phyloP scores from a whole-genome alignment of 1,140 invertebrate genomes.

The Drosophila pectinifera region DNA sequence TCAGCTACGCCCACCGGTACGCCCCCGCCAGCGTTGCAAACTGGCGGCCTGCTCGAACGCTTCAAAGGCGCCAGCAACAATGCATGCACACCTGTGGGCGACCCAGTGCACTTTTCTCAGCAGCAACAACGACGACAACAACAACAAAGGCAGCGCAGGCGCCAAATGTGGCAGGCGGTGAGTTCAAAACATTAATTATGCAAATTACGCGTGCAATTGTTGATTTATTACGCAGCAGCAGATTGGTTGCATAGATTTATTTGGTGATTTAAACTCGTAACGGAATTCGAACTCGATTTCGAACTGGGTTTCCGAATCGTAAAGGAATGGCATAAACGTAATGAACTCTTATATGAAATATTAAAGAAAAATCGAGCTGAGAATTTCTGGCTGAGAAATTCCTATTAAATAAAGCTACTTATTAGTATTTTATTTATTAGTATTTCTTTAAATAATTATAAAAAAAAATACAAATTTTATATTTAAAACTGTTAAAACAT shows the following conservation, averaged over 20 bases:
- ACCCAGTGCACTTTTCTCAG: slow-evolving; percentile 36
- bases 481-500: too few relatives aligned
- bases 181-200: slow-evolving; percentile 67
- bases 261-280: slow-evolving; percentile 5
- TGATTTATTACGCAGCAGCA: slow-evolving; percentile 63
- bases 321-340: too few relatives aligned
- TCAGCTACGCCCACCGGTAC: slow-evolving; percentile 44
- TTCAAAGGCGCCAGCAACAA: slow-evolving; percentile 72
- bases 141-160: slow-evolving; percentile 49
- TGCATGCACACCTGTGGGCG: slow-evolving; percentile 34
- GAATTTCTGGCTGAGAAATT: too few relatives aligned
- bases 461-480: too few relatives aligned
- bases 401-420: too few relatives aligned
- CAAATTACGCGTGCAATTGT: slow-evolving; percentile 72
- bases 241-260: not conserved
- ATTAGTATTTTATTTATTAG: too few relatives aligned
- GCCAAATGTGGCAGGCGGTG: slow-evolving; percentile 62
- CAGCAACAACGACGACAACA: slow-evolving; percentile 52
- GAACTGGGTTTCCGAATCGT: not conserved
- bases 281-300: slow-evolving; percentile 3
- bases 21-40: slow-evolving; percentile 45
- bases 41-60: slow-evolving; percentile 62
- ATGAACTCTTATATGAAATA: not conserved
- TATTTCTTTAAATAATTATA: too few relatives aligned
- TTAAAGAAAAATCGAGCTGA: too few relatives aligned